Conservation (phyloP, 2,113 vertebrate species). For the human (Homo sapiens) region GRCh38 chr16:88104501-88105000, state of each 20-base stretch:
- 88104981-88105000: too few species aligned
- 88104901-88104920: neutral
- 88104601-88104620: rapidly evolving
- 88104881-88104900: neutral
- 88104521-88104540: neutral
- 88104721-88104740: too few species aligned
- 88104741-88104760: rapidly evolving
- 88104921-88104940: too few species aligned
- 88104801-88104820: rapidly evolving
- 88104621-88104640: rapidly evolving
- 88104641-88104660: rapidly evolving
- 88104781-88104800: too few species aligned
- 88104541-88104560: neutral
- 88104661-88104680: rapidly evolving
- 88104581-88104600: neutral
- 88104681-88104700: neutral
- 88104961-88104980: too few species aligned
- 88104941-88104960: too few species aligned
- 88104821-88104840: rapidly evolving
- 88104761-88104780: neutral
- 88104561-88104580: rapidly evolving
- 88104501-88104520: neutral
- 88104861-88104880: rapidly evolving
- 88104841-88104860: neutral
- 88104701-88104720: neutral